Evolutionary conservation across 2,888 invertebrate species (phyloP), one percentile per base, ranked within the genome.

Genomic region (Philereme transversata): DNA sequence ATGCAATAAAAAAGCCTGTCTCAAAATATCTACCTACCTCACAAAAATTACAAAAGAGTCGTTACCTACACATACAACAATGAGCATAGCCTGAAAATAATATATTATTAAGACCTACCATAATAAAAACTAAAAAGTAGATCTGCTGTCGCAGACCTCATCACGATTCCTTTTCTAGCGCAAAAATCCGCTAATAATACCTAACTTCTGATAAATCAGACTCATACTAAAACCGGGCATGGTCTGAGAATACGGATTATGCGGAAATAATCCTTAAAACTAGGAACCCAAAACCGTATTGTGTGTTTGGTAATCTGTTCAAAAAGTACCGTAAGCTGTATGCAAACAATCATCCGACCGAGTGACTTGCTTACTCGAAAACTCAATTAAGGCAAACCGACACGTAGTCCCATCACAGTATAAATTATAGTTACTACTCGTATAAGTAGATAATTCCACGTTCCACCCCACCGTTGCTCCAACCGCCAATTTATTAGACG

Each of bases 381-480:
- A 80, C 81, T 81, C 77, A 82, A 83, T 83, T 82, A 82, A 79
- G 75, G 65, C 65, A 62, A 67, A 70, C 78, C 80, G 7, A 36
- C 36, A 36, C 40, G 40, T 57, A 10, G 43, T 11, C 33, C 33
- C 34, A 5, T n/a, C 49, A 56, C 52, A 59, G 56, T 45, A 46
- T 50, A 51, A 22, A 45, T 59, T 52, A 53, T 46, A 59, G 58
- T 52, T 35, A 41, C 43, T 36, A 38, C 4, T 38, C 8, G 7
- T 38, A 40, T 36, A 7, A 5, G 36, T 22, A 51, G 10, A 33
- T 56, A 22, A 11, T 22, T 43, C 41, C 48, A 33, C 50, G 56
- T 46, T 50, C 72, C 67, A 64, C 62, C 68, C 68, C 64, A 68
- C 64, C 68, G 69, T 73, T 73, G 67, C 65, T 55, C 69, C 64